Percentiles rank a stretch among this genome's conserved stretches.
Conservation (phyloP, 1,140 invertebrate species). For the Lysiphlebus fabarum region DNA sequence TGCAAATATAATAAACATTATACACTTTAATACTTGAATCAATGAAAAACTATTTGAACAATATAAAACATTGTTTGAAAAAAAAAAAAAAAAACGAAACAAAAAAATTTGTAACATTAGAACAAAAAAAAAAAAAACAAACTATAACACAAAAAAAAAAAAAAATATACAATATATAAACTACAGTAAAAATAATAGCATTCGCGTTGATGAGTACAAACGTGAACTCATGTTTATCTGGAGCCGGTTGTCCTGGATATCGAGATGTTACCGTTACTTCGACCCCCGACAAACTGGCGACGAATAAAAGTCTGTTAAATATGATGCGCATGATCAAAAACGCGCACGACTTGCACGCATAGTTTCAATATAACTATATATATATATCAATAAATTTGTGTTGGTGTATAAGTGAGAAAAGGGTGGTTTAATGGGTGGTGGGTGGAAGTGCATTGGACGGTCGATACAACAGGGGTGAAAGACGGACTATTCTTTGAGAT, state of each 20-base stretch:
- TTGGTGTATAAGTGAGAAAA: conserved; percentile 5
- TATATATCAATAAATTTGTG: conserved; percentile 7
- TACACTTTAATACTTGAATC: no score
- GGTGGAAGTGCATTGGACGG: conserved; percentile 36
- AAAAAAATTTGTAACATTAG: no score
- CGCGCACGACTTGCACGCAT: conserved; percentile 1
- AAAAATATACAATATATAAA: no score
- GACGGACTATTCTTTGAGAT: background rate
- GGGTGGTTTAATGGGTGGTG: conserved; percentile 30
- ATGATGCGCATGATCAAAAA: conserved; percentile 44
- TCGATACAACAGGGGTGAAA: conserved; percentile 43
- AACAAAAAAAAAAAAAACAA: no score
- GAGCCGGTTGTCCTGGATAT: conserved; percentile 22
- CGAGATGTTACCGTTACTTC: conserved; percentile 47
- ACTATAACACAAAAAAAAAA: no score
- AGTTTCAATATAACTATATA: conserved; percentile 2
- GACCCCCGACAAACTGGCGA: conserved; percentile 53
- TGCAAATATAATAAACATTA: no score
- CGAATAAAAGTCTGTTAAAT: conserved; percentile 31
- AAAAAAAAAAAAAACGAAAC: no score
- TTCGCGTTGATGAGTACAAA: no score
- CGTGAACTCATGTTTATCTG: background rate
- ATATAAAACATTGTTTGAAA: no score
- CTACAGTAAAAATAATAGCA: no score
- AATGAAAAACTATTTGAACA: no score